Conservation (phyloP, 2,113 vertebrate genomes). For the Varanus salvator region DNA sequence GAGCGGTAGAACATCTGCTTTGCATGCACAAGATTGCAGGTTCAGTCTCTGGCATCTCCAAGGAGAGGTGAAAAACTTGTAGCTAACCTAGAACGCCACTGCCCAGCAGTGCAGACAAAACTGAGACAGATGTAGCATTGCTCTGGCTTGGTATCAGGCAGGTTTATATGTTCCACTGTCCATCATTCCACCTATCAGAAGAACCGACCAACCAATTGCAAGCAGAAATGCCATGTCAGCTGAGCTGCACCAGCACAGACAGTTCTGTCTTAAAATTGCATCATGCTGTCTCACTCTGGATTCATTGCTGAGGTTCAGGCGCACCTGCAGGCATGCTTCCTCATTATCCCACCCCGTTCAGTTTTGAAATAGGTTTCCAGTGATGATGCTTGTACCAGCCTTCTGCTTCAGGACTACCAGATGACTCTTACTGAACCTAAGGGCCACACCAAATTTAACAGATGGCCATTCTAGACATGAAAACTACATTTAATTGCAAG, state of each 20-base stretch:
- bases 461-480: background rate
- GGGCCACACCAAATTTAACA: background rate
- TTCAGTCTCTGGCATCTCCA: background rate
- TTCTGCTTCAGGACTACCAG: fast-evolving
- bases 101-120: background rate
- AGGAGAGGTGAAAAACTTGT: background rate
- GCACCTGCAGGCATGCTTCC: background rate
- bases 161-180: background rate
- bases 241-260: background rate
- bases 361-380: fast-evolving
- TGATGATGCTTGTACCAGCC: background rate
- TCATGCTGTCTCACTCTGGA: background rate
- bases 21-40: background rate
- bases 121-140: background rate
- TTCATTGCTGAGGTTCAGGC: background rate
- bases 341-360: background rate
- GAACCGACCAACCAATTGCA: background rate
- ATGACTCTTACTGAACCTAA: background rate
- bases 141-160: background rate
- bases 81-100: background rate
- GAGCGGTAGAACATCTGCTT: background rate
- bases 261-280: background rate
- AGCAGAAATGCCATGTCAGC: background rate
- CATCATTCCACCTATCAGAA: background rate
- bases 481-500: constrained; percentile 19